Base-by-base conservation (phyloP, 2,113 vertebrate species). In the Dasyurus viverrinus region DNA sequence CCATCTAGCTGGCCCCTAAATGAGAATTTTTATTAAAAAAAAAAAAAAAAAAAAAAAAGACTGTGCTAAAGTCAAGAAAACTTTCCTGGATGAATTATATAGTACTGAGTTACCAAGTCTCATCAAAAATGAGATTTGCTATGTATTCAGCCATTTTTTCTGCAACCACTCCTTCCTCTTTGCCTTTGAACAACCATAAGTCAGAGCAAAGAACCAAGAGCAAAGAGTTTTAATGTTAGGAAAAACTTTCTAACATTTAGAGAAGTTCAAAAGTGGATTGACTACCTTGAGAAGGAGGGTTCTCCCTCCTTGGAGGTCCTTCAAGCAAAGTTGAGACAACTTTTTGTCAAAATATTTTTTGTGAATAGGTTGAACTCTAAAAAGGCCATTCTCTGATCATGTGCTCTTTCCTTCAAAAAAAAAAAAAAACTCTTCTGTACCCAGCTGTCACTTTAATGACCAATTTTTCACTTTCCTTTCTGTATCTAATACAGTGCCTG, bases 121-220 rank as follows among this genome's bases (percentile, higher is more conserved):
- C 23, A 90, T 68, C 26, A 24, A 96, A 53, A 95, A 53, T 54
- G 30, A 95, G 92, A 55, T 36, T 84, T 22, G n/a, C n/a, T 22
- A 89, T 24, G 93, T 93, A 93, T 92, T 57, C 95, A 89, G 57
- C 48, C 91, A 95, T 46, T 95, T 53, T 42, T 10, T 91, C 52
- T 53, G 16, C 54, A 60, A 53, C 26, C 3, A 25, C 53, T 91
- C 53, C 48, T 57, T 91, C 54, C 57, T 89, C 90, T 42, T 53
- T 89, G 95, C 36, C 54, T 53, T 27, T 48, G 95, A 98, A 92
- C 60, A 92, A 0, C 9, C 27, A 19, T 5, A 90, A n/a, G 50
- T 36, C 26, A 84, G 19, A 42, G 68, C 19, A 84, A 84, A 84
- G n/a, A 76, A 84, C n/a, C 68, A 84, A n/a, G 19, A 84, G n/a